These are phyloP conservation scores for Eulacestoma nigropectus DNA, from an alignment of 2,113 vertebrate genomes.

Conservation along the genomic window DNA sequence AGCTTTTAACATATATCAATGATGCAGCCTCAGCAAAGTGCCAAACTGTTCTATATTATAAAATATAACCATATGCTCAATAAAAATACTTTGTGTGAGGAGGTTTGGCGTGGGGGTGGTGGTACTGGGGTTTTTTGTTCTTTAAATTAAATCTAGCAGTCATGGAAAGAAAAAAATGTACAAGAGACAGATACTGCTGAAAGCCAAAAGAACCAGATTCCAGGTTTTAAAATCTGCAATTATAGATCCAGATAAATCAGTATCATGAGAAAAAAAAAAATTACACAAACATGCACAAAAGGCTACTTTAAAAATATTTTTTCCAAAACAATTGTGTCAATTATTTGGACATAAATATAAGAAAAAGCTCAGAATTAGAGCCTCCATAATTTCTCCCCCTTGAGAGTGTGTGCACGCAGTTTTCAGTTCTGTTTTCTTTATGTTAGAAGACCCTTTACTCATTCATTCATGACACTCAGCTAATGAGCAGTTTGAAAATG, in stretches of 20 bases:
- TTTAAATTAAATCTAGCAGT: constrained; percentile 4
- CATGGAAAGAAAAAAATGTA: neutral
- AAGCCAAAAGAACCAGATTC: neutral
- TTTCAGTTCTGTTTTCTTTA: neutral
- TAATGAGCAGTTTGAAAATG: constrained; percentile 1
- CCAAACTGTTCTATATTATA: neutral
- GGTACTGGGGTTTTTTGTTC: neutral
- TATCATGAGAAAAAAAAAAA: neutral
- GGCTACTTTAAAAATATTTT: neutral
- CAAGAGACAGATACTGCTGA: neutral
- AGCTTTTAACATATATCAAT: neutral
- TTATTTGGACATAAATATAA: neutral
- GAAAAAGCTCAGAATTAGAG: neutral
- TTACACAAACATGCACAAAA: neutral
- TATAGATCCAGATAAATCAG: neutral
- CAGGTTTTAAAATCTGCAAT: neutral
- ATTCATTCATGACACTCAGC: neutral
- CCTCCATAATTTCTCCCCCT: neutral
- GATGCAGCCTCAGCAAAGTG: neutral
- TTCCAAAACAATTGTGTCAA: neutral
- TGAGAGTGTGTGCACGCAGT: neutral
- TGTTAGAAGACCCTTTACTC: neutral
- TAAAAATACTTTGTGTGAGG: neutral
- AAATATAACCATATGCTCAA: neutral
- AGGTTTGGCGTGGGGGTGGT: neutral